Conservation (phyloP, 2,113 vertebrate genomes). For the Anolis sagrei region DNA sequence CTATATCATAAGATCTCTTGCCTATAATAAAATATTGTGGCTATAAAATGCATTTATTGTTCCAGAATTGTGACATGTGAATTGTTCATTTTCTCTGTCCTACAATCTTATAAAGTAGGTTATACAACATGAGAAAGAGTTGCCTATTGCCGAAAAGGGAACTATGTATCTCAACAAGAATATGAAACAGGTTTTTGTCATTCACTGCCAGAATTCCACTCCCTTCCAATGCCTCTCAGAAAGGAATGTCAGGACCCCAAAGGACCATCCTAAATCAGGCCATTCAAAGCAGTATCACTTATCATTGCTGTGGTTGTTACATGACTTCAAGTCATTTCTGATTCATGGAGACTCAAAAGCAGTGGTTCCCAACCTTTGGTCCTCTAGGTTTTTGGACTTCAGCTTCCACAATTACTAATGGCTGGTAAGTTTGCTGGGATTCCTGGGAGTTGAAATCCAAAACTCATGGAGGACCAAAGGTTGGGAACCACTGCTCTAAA, state of each 20-base stretch:
- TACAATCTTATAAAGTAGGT: not conserved
- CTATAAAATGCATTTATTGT: not conserved
- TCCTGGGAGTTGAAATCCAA: too few species aligned
- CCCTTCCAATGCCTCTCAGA: not conserved
- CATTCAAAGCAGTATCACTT: not conserved
- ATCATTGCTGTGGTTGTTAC: too few species aligned
- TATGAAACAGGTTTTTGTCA: not conserved
- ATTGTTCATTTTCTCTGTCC: not conserved
- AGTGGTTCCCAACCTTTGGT: too few species aligned
- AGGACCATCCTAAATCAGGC: not conserved
- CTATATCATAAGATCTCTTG: too few species aligned
- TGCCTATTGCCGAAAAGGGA: not conserved
- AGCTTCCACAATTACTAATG: too few species aligned
- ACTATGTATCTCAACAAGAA: not conserved
- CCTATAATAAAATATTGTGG: not conserved
- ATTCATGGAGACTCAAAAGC: too few species aligned
- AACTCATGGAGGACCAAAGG: too few species aligned
- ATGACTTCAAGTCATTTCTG: too few species aligned
- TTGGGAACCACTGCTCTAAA: too few species aligned
- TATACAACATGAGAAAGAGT: not conserved
- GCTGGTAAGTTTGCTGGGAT: too few species aligned
- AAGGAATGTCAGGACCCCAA: not conserved
- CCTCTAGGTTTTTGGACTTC: too few species aligned
- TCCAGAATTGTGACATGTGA: not conserved
- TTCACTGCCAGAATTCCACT: too few species aligned